Evolutionary conservation across 2,113 vertebrate genomes (phyloP).

Genomic region (Apodemus speciosus): DNA sequence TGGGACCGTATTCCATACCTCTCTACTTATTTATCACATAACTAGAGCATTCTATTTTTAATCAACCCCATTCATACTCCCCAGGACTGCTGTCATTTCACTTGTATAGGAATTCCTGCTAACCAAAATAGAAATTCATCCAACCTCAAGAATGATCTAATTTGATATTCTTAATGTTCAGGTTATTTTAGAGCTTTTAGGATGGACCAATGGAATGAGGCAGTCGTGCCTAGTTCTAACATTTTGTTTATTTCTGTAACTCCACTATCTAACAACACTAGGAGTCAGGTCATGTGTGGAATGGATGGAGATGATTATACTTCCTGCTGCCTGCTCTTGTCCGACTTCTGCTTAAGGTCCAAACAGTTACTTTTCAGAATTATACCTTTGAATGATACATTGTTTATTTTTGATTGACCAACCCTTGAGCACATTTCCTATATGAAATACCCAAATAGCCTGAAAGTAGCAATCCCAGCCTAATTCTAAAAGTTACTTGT

Average conservation of each 20-base stretch:
- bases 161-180: constrained; percentile 26
- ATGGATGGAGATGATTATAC: background rate
- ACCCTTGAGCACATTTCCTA: background rate
- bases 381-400: background rate
- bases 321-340: background rate
- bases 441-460: background rate
- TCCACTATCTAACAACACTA: background rate
- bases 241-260: background rate
- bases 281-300: background rate
- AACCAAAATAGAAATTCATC: constrained; percentile 10
- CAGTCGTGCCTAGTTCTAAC: background rate
- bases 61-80: background rate
- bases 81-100: background rate
- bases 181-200: background rate
- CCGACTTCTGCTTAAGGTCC: background rate
- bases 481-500: background rate
- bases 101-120: background rate
- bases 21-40: background rate
- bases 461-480: background rate
- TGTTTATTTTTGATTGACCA: background rate
- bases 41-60: background rate
- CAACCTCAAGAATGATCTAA: background rate
- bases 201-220: background rate
- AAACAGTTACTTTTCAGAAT: background rate
- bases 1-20: background rate